Conservation (phyloP, 23 tunicate genomes). For the Halocynthia aurantium region DNA sequence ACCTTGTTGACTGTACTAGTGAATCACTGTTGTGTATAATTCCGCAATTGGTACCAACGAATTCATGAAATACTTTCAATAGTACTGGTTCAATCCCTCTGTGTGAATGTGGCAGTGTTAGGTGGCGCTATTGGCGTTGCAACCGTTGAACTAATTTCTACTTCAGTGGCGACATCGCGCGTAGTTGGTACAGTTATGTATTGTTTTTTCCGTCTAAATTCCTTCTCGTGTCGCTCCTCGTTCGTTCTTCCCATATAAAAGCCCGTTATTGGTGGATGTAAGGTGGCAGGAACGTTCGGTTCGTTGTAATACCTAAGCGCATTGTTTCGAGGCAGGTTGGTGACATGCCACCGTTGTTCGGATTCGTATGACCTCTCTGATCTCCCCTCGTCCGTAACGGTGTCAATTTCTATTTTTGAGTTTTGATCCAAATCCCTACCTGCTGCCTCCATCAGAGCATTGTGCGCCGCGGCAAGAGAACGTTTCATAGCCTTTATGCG, state of each 20-base stretch:
- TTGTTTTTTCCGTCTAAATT: no score
- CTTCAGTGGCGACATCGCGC: no score
- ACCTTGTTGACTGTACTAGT: no score
- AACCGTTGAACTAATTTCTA: no score
- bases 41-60: no score
- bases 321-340: background rate
- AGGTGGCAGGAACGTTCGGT: background rate
- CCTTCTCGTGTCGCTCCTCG: background rate
- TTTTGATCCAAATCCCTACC: background rate
- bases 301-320: constrained; percentile 6
- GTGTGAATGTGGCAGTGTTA: background rate
- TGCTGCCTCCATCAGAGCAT: background rate
- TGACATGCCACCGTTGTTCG: background rate
- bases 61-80: no score
- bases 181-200: no score
- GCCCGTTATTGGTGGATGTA: background rate
- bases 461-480: constrained; percentile 9
- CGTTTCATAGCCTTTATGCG: constrained; percentile 23
- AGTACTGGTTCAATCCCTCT: no score
- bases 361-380: constrained; percentile 21
- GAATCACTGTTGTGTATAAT: no score
- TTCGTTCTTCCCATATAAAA: constrained; percentile 1
- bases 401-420: constrained; percentile 12
- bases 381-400: constrained; percentile 5
- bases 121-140: constrained; percentile 4